Evolutionary conservation across 2,888 invertebrate species (phyloP).

Genomic region (Perdita meconis): DNA sequence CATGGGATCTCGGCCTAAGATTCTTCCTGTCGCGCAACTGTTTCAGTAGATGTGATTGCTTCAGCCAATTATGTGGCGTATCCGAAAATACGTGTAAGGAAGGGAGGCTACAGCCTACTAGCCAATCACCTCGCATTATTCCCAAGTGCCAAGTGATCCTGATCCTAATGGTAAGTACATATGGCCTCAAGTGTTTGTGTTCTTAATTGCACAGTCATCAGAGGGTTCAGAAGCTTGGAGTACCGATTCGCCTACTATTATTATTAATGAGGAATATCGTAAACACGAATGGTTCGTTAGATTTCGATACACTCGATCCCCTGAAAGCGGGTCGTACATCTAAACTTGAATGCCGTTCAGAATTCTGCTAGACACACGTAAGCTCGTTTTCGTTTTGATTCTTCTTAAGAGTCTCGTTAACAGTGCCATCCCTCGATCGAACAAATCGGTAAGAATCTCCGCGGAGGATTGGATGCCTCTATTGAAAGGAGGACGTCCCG

Average conservation of each 20-base stretch:
- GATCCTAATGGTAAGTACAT: too few relatives aligned
- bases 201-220: too few relatives aligned
- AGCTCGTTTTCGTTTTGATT: conserved; percentile 48
- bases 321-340: background rate
- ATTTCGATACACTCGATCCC: background rate
- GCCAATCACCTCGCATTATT: too few relatives aligned
- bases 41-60: too few relatives aligned
- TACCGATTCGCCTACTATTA: background rate
- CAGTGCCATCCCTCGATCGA: conserved; percentile 44
- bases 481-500: conserved; percentile 13
- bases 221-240: too few relatives aligned
- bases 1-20: too few relatives aligned
- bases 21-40: too few relatives aligned
- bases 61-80: too few relatives aligned
- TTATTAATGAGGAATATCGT: background rate
- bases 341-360: conserved; percentile 2
- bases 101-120: too few relatives aligned
- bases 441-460: conserved; percentile 27
- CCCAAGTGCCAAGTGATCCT: too few relatives aligned
- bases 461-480: conserved; percentile 38
- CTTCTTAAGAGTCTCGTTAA: conserved; percentile 70
- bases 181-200: too few relatives aligned
- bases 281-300: background rate
- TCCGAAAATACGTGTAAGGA: too few relatives aligned
- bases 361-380: conserved; percentile 31